Evolutionary conservation across 2,797 vertebrate species (phyloP).

Genomic region (Smutsia gigantea): DNA sequence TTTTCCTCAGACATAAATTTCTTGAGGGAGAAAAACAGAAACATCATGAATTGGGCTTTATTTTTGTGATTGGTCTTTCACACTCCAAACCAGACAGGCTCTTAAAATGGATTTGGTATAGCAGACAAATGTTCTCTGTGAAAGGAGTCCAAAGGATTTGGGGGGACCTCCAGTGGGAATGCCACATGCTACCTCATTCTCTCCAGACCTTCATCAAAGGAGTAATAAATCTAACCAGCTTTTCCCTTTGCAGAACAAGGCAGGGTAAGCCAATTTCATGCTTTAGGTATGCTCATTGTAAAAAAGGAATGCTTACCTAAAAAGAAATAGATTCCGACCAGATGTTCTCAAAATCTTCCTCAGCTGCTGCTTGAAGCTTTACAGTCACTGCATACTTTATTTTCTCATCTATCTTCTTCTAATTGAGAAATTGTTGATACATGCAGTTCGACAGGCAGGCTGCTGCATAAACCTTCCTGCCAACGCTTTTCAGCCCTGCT

Average conservation of each 20-base stretch:
- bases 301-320: conserved; percentile 76
- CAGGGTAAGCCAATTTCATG: conserved; percentile 69
- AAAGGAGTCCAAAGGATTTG: conserved; percentile 18
- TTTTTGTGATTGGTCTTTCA: conserved; percentile 46
- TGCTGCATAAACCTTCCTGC: conserved; percentile 67
- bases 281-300: conserved; percentile 71
- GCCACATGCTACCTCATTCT: conserved; percentile 20
- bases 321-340: conserved; percentile 76
- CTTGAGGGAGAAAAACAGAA: neutral
- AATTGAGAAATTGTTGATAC: conserved; percentile 82
- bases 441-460: conserved; percentile 67
- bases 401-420: conserved; percentile 76
- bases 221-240: conserved; percentile 60
- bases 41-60: neutral
- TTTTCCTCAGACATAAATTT: conserved; percentile 50
- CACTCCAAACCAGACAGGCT: neutral
- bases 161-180: neutral
- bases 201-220: conserved; percentile 45
- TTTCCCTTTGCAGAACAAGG: conserved; percentile 43
- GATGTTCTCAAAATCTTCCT: conserved; percentile 76
- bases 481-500: conserved; percentile 62
- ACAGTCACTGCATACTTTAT: conserved; percentile 68
- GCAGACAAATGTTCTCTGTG: conserved; percentile 32
- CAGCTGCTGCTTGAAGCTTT: conserved; percentile 71
- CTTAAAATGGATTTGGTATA: conserved; percentile 14